Evolutionary conservation across 2,888 invertebrate genomes (phyloP).

Genomic region (Conomelus anceps): DNA sequence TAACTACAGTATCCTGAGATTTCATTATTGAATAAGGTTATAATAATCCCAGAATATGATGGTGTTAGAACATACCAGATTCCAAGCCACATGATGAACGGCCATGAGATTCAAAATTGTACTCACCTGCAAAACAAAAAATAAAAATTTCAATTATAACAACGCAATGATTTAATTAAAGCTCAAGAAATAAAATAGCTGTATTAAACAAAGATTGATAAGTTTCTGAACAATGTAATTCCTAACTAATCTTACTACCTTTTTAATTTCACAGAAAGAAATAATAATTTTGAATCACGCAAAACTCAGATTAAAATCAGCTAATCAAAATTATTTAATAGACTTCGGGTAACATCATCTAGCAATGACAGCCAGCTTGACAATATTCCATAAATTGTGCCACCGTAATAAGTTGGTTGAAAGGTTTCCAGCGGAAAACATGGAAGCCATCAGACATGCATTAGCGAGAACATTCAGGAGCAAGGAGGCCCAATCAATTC

Average conservation of each 20-base stretch:
- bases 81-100: background rate
- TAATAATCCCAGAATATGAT: background rate
- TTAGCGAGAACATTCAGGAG: background rate
- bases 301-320: background rate
- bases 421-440: background rate
- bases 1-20: background rate
- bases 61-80: background rate
- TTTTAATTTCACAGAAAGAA: background rate
- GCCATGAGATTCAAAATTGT: background rate
- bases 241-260: too few species aligned
- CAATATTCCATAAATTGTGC: background rate
- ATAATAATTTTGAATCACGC: background rate
- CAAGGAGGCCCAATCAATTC: background rate
- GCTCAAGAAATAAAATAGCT: too few species aligned
- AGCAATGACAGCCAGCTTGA: background rate
- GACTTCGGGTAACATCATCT: background rate
- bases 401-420: background rate
- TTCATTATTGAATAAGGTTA: background rate
- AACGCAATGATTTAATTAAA: too few species aligned
- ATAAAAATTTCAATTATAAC: background rate
- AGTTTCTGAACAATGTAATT: too few species aligned
- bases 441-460: background rate
- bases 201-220: too few species aligned
- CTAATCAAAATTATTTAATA: background rate
- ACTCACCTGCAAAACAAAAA: background rate